Conservation (phyloP, 2,888 invertebrate genomes). For the Chloroclystis v-ata region DNA sequence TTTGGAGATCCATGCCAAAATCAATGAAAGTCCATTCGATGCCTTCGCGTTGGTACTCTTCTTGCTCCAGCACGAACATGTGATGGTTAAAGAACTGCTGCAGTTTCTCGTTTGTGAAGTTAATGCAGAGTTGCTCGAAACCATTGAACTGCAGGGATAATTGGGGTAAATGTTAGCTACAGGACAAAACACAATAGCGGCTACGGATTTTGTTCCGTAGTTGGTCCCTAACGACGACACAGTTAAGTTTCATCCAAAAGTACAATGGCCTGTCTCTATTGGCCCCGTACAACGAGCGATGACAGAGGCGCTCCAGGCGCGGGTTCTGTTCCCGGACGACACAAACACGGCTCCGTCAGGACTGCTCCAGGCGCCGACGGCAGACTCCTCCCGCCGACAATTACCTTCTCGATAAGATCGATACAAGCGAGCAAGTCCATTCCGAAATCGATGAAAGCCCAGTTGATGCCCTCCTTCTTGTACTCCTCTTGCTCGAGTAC, state of each 20-base stretch:
- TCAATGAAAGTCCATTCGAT: slow-evolving; percentile 98
- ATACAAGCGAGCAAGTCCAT: slow-evolving; percentile 97
- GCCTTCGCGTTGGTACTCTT: slow-evolving; percentile 96
- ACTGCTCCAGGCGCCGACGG: slow-evolving; percentile 49
- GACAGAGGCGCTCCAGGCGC: slow-evolving; percentile 41
- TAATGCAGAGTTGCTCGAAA: slow-evolving; percentile 98
- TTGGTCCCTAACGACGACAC: slow-evolving; percentile 38
- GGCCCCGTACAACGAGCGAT: slow-evolving; percentile 26
- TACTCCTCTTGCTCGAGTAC: slow-evolving; percentile 98
- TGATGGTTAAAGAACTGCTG: slow-evolving; percentile 99
- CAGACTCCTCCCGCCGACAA: slow-evolving; percentile 41
- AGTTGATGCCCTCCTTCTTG: slow-evolving; percentile 94
- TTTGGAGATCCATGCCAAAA: slow-evolving; percentile 97
- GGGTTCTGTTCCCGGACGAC: slow-evolving; percentile 26
- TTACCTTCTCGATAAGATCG: slow-evolving; percentile 96
- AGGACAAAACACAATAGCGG: slow-evolving; percentile 41
- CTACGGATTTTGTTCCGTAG: slow-evolving; percentile 70
- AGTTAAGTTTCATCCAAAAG: slow-evolving; percentile 11
- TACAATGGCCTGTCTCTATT: slow-evolving; percentile 33
- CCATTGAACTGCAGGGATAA: slow-evolving; percentile 89
- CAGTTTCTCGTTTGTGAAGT: slow-evolving; percentile 98
- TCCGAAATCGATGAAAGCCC: slow-evolving; percentile 98
- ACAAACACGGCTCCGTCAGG: slow-evolving; percentile 33
- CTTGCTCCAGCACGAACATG: slow-evolving; percentile 98
- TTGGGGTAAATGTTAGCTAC: slow-evolving; percentile 55